Conservation (phyloP, 2,797 vertebrate species). For the Cuniculus paca region DNA sequence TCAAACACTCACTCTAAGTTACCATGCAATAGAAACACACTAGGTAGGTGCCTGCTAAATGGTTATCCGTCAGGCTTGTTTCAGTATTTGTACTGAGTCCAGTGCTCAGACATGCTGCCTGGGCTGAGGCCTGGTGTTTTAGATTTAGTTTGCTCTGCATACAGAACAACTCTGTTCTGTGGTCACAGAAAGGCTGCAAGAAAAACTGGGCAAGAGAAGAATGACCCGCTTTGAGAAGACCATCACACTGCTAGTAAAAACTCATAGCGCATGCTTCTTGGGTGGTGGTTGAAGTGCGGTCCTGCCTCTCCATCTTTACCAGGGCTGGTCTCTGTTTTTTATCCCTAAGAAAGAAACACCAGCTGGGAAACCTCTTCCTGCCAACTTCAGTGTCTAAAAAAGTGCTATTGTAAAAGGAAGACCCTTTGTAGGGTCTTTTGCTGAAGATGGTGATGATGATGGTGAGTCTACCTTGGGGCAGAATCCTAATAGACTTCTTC, state of each 20-base stretch:
- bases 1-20: not conserved
- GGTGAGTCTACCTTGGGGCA: not conserved
- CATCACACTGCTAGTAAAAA: not conserved
- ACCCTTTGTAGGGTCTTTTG: not conserved
- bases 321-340: not conserved
- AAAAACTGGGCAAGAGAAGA: not conserved
- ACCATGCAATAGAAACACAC: not conserved
- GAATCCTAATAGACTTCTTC: not conserved
- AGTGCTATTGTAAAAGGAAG: not conserved
- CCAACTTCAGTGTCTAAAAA: not conserved
- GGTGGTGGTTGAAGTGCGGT: too few relatives aligned
- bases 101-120: not conserved
- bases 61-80: not conserved
- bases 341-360: not conserved
- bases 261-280: not conserved
- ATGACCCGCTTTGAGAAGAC: not conserved
- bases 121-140: not conserved
- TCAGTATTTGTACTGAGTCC: not conserved
- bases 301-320: not conserved
- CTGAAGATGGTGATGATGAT: not conserved
- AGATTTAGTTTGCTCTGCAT: constrained; percentile 6
- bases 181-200: not conserved
- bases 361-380: not conserved
- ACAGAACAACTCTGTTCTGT: not conserved
- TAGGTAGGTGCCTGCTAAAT: not conserved